These are phyloP conservation scores for Leucopsar rothschildi DNA, from an alignment of 2,113 vertebrate species.

Conservation along the genomic window DNA sequence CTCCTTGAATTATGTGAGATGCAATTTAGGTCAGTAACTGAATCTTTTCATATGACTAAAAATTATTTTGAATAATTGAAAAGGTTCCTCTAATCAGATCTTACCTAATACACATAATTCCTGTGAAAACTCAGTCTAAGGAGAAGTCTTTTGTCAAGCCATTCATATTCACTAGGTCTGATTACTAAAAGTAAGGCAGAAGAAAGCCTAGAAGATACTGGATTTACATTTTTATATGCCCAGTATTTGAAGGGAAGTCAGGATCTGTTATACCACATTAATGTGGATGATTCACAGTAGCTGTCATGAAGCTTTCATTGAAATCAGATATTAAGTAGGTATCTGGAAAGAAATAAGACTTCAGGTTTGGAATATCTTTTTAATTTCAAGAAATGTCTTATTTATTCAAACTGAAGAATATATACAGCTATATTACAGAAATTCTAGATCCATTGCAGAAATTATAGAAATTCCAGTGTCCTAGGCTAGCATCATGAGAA, in stretches of 20 bases:
- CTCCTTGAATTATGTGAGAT: background rate
- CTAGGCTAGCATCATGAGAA: background rate
- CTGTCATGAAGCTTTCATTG: background rate
- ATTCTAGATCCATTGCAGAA: background rate
- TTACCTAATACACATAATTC: background rate
- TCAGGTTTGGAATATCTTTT: background rate
- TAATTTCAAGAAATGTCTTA: background rate
- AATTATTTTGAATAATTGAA: background rate
- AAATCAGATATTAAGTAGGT: background rate
- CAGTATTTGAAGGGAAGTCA: background rate
- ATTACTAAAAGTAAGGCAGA: background rate
- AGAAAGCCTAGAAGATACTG: background rate
- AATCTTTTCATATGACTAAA: background rate
- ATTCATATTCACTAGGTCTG: background rate
- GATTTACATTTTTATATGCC: background rate
- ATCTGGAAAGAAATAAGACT: background rate
- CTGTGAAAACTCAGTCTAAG: background rate
- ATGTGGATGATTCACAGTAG: background rate
- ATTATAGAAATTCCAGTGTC: background rate
- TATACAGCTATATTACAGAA: background rate
- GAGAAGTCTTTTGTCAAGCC: background rate
- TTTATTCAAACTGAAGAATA: background rate
- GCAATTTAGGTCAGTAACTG: background rate
- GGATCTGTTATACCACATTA: background rate
- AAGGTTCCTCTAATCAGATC: background rate